Base-by-base conservation (phyloP, 2,797 vertebrate genomes). In the Chelon labrosus region DNA sequence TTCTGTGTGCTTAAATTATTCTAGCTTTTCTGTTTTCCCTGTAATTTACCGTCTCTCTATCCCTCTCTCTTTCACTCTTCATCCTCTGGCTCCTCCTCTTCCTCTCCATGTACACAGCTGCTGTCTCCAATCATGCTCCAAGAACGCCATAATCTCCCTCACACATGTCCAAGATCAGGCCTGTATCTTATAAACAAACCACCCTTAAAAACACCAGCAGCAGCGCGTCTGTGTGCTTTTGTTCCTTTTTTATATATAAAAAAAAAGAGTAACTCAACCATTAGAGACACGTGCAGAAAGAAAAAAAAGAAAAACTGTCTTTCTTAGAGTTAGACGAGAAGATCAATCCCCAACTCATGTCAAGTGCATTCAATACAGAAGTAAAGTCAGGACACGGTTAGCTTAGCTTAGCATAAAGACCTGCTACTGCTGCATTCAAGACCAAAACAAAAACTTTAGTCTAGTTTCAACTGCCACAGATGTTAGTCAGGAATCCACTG, bases 111-210 rank as follows among this genome's bases (percentile, higher is more conserved):
- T 74, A 74, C 57, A 85, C 88, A 92, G 91, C 93, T 92, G 90
- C 62, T 73, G 70, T 70, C 53, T 86, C 73, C 86, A 81, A 67
- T 82, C 76, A 73, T 51, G 67, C 70, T 75, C 59, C 56, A 60
- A 68, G 68, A 77, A 71, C 75, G 71, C 65, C 72, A 52, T 89
- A 91, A 91, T 92, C 90, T 87, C 79, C 70, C 86, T 80, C 85
- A 69, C 83, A 86, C 84, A 85, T 86, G 79, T 68, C 78, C 85
- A 80, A 88, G 89, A 90, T 86, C 85, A 75, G 50, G 78, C 63
- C 75, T 80, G 62, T 68, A 77, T 77, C 79, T 83, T 83, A 69
- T 55, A 85, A 69, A 82, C 73, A 76, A 77, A 67, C 77, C 69
- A 50, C 38, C 64, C 60, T 75, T 20, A n/a, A 65, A 61, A 73